Conservation (phyloP, 2,797 vertebrate species). For the Spinus pinus region DNA sequence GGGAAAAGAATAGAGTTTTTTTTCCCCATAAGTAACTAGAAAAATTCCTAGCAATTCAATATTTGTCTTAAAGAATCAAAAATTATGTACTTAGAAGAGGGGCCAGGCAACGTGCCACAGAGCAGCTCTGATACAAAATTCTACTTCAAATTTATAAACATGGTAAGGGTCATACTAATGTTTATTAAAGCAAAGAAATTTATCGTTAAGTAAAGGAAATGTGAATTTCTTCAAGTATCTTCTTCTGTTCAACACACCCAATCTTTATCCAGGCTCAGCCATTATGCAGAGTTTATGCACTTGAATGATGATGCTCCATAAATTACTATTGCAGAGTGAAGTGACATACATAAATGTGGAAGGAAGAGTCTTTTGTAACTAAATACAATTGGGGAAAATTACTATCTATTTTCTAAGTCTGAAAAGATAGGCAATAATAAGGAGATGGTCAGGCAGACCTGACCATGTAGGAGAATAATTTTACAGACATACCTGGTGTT, state of each 20-base stretch:
- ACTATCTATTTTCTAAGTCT: not conserved
- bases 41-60: not conserved
- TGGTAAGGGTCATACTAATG: not conserved
- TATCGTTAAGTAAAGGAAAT: not conserved
- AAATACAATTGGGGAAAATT: not conserved
- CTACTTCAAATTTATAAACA: not conserved
- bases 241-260: not conserved
- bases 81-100: not conserved
- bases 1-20: not conserved
- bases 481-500: not conserved
- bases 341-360: not conserved
- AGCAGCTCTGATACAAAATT: not conserved
- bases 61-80: not conserved
- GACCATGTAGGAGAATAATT: not conserved
- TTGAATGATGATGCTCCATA: not conserved
- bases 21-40: not conserved
- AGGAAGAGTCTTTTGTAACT: not conserved
- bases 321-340: accelerated
- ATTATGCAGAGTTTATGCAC: not conserved
- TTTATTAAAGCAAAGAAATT: not conserved
- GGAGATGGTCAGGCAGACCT: not conserved
- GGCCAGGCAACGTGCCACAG: not conserved
- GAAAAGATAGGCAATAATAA: not conserved
- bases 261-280: not conserved
- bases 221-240: not conserved